Conservation (phyloP, 2,113 vertebrate genomes). For the Alces alces region DNA sequence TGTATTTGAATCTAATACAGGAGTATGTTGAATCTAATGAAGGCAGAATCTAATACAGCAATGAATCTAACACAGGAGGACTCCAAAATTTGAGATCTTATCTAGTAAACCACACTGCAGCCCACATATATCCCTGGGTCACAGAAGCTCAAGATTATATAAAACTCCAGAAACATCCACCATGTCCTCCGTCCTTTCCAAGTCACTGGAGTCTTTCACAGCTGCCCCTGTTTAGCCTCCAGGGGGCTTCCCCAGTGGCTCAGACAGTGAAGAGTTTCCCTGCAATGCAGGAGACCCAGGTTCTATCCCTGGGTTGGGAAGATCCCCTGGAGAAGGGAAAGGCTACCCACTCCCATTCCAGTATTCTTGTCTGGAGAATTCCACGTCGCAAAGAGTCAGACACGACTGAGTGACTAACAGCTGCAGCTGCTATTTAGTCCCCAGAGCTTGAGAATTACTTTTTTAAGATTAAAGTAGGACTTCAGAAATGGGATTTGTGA, state of each 20-base stretch:
- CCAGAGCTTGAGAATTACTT: background rate
- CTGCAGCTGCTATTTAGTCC: background rate
- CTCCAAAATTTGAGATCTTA: background rate
- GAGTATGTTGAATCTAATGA: background rate
- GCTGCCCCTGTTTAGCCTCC: background rate
- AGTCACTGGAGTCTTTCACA: background rate
- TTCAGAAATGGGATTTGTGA: background rate
- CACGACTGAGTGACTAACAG: fast-evolving
- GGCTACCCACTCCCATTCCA: background rate
- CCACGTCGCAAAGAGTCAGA: background rate
- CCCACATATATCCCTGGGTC: background rate
- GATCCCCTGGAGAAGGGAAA: background rate
- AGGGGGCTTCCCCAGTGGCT: fast-evolving
- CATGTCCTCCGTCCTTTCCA: background rate
- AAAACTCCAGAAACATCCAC: background rate
- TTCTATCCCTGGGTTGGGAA: background rate
- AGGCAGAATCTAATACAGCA: background rate
- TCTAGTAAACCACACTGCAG: background rate
- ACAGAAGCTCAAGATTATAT: background rate
- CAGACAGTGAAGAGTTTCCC: background rate
- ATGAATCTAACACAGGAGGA: background rate
- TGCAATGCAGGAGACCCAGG: background rate
- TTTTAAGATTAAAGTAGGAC: background rate
- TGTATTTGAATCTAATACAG: background rate
- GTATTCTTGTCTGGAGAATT: background rate